Evolutionary conservation across 2,797 vertebrate genomes (phyloP), one percentile per base, ranked within the genome.

Genomic region (Lacerta bilineata): DNA sequence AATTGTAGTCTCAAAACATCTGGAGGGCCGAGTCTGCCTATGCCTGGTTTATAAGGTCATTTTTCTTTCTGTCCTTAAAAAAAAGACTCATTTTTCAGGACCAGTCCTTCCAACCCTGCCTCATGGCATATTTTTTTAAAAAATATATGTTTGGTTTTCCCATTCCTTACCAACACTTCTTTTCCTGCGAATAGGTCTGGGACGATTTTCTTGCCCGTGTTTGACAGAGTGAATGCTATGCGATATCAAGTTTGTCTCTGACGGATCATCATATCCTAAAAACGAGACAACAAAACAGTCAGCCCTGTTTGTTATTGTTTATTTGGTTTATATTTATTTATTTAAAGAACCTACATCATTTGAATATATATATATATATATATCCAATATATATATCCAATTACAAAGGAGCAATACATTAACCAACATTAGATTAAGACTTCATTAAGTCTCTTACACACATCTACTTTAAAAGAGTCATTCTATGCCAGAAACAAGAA

Each of bases 121-220:
- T 59, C 13, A 0, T 5, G 66, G 8, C 59, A 41, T 29, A 91
- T 86, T 79, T 50, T 50, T 50, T 3, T 1, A 33, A 88, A 79
- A 0, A 84, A 76, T 86, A 61, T 1, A 92, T 80, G 91, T 94
- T 90, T 0, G 91, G 75, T 17, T 69, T 89, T 36, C 25, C 15
- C 9, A 13, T 90, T 89, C 87, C 98, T 98, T 97, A 99, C 98
- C 98, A 3, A 99, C 97, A 93, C 98, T 99, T 95, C 98, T 98
- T 95, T 98, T 98, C 94, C 98, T 97, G 94, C 97, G 98, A 94
- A 98, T 96, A 78, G 98, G 96, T 95, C 97, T 98, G 17, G 97
- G 98, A 93, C 95, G 97, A 96, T 98, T 98, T 96, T 98, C 98
- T 76, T 98, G 97, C 15, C 93, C 96, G 96, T 98, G 98, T 96